These are phyloP conservation scores for Cephus pulcher DNA, from an alignment of 2,888 invertebrate genomes.

Conservation along the genomic window DNA sequence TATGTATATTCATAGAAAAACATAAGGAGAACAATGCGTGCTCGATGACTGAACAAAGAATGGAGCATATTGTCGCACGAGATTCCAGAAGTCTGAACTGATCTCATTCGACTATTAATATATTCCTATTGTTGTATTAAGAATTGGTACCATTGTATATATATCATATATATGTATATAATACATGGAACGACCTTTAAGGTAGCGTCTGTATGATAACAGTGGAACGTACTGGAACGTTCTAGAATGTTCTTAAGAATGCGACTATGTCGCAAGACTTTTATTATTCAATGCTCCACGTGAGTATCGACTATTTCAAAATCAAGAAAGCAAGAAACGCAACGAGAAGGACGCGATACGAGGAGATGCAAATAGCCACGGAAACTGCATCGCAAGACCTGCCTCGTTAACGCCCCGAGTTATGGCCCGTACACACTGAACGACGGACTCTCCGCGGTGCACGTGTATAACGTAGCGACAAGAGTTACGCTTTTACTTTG, in stretches of 20 bases:
- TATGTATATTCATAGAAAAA: not conserved
- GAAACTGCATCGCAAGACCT: conserved; percentile 9
- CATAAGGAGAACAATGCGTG: not conserved
- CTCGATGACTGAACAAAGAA: not conserved
- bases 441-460: not conserved
- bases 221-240: not conserved
- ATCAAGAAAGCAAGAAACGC: not conserved
- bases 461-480: not conserved
- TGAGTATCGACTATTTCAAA: not conserved
- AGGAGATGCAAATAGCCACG: conserved; percentile 7
- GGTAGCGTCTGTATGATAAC: not conserved
- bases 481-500: not conserved
- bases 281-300: not conserved
- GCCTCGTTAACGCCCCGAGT: conserved; percentile 31
- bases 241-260: not conserved
- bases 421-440: conserved; percentile 26
- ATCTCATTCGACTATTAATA: not conserved
- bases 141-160: not conserved
- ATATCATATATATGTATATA: not conserved
- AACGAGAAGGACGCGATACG: not conserved
- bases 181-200: not conserved
- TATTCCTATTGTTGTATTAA: not conserved
- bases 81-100: not conserved
- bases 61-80: not conserved
- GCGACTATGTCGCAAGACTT: not conserved